Conservation (phyloP, 2,797 vertebrate genomes). For the Parauchenoglanis punctatus region DNA sequence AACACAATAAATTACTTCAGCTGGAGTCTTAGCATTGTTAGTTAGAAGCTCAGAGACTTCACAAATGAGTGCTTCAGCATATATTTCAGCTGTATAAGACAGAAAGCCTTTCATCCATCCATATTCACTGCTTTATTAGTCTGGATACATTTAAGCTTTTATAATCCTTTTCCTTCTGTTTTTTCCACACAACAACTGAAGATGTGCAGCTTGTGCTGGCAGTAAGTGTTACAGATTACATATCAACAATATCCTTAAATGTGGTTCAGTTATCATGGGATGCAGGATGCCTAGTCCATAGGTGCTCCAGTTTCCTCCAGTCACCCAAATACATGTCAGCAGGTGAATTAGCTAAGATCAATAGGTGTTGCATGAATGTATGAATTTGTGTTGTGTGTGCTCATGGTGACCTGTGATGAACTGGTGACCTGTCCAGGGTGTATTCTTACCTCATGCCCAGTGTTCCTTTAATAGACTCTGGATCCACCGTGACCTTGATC, state of each 20-base stretch:
- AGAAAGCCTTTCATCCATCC: constrained; percentile 24
- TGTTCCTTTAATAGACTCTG: not conserved
- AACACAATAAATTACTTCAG: constrained; percentile 5
- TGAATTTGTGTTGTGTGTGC: not conserved
- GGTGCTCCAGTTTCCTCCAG: not conserved
- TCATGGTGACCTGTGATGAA: not conserved
- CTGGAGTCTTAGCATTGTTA: constrained; percentile 14
- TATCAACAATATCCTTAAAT: no score
- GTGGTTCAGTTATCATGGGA: constrained; percentile 5
- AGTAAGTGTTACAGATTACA: constrained; percentile 7
- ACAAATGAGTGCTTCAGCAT: constrained; percentile 9
- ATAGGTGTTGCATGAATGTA: not conserved
- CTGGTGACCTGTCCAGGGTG: no score
- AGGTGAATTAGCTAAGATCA: no score
- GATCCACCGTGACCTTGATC: not conserved
- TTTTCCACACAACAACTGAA: not conserved
- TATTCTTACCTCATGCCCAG: not conserved
- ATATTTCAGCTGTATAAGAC: constrained; percentile 17
- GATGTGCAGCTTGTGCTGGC: not conserved
- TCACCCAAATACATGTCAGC: not conserved
- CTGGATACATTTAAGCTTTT: constrained; percentile 36
- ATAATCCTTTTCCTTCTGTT: constrained; percentile 20
- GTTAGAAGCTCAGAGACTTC: not conserved
- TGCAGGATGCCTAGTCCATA: not conserved
- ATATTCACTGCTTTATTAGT: constrained; percentile 35